phyloP scores from a whole-genome alignment of 2,888 invertebrate genomes.

The Siphonodentalium dalli region DNA sequence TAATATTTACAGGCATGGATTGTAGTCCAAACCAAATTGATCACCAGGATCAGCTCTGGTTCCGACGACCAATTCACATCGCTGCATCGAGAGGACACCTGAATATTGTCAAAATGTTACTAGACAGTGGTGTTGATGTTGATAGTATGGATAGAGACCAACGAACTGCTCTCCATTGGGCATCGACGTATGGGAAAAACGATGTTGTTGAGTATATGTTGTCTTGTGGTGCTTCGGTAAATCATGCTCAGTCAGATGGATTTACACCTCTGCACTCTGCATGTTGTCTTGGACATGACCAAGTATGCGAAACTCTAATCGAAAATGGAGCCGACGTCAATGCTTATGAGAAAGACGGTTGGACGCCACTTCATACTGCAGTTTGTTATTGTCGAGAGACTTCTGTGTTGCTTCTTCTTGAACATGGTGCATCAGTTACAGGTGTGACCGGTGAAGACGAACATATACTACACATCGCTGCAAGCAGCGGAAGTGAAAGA shows the following conservation, averaged over 20 bases:
- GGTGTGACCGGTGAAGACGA: slow-evolving; percentile 43
- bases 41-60: slow-evolving; percentile 42
- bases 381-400: slow-evolving; percentile 48
- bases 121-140: slow-evolving; percentile 44
- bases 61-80: slow-evolving; percentile 51
- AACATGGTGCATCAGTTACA: slow-evolving; percentile 39
- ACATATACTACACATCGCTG: slow-evolving; percentile 54
- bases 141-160: slow-evolving; percentile 47
- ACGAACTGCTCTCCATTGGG: slow-evolving; percentile 54
- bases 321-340: slow-evolving; percentile 44
- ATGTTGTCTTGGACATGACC: slow-evolving; percentile 43
- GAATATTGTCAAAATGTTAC: slow-evolving; percentile 35
- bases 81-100: slow-evolving; percentile 47
- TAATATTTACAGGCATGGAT: too few relatives aligned
- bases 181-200: slow-evolving; percentile 40
- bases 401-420: slow-evolving; percentile 42
- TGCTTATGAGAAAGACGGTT: slow-evolving; percentile 50
- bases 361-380: slow-evolving; percentile 57
- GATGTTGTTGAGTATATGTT: slow-evolving; percentile 41
- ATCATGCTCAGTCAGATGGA: slow-evolving; percentile 52
- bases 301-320: slow-evolving; percentile 41
- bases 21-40: slow-evolving; percentile 40
- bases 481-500: slow-evolving; percentile 39
- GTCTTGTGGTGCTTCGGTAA: slow-evolving; percentile 39
- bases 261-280: slow-evolving; percentile 58